Conservation (phyloP, 2,113 vertebrate genomes). For the Aviceda subcristata region DNA sequence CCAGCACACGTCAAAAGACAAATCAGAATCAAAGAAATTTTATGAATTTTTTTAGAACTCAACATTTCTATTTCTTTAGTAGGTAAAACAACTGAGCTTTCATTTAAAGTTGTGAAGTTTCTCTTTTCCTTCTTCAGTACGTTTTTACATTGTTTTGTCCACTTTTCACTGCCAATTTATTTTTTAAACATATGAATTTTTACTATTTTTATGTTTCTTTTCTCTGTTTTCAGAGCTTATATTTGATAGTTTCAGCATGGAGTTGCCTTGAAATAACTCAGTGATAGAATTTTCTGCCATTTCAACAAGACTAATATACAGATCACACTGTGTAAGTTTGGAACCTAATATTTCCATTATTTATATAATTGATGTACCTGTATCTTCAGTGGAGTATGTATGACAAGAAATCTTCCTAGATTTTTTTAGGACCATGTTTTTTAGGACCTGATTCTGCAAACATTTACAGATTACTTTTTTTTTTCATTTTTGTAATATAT, state of each 20-base stretch:
- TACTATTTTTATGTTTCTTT: neutral
- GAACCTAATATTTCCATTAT: neutral
- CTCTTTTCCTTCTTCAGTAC: neutral
- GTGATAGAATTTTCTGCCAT: neutral
- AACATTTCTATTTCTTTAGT: neutral
- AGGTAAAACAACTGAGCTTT: neutral
- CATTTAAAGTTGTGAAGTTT: neutral
- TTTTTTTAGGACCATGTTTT: neutral
- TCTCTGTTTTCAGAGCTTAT: neutral
- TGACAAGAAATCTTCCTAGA: neutral
- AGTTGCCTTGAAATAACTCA: neutral
- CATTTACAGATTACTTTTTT: neutral
- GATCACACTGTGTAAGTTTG: neutral
- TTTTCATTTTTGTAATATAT: neutral
- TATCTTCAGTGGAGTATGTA: neutral
- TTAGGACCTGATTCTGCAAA: neutral
- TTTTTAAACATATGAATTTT: neutral
- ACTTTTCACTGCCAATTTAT: neutral
- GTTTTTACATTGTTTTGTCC: neutral
- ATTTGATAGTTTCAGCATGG: neutral
- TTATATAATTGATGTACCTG: neutral
- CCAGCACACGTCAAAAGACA: neutral
- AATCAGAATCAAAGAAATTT: neutral
- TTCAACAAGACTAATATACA: neutral
- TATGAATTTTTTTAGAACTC: neutral